These are phyloP conservation scores for Apogon hyalosoma DNA, from an alignment of 2,797 vertebrate species.

Conservation along the genomic window DNA sequence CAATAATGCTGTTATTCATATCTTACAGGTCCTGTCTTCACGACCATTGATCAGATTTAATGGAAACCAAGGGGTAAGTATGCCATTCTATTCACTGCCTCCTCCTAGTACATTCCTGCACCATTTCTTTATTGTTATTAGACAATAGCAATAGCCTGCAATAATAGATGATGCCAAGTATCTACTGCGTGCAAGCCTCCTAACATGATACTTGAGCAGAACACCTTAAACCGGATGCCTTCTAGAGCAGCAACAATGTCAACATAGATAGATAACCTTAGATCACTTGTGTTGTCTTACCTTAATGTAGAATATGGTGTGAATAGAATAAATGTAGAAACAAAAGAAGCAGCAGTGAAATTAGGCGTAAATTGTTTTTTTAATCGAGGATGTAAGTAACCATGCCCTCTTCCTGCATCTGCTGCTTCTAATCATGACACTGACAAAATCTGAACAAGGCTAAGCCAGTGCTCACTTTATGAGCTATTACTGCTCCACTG, in stretches of 20 bases:
- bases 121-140: neutral
- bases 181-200: constrained; percentile 4
- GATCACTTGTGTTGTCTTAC: too few species aligned
- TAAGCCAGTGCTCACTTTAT: neutral
- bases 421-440: constrained; percentile 14
- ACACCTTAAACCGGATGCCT: neutral
- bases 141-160: too few species aligned
- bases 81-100: neutral
- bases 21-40: constrained; percentile 79
- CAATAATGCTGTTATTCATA: constrained; percentile 43
- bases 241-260: neutral
- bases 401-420: neutral
- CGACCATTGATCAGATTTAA: constrained; percentile 85
- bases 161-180: neutral
- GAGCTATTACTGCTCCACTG: constrained; percentile 5
- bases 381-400: neutral
- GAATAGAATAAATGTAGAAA: neutral
- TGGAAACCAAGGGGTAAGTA: constrained; percentile 89
- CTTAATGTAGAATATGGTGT: too few species aligned
- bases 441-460: constrained; percentile 1
- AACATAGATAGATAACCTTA: too few species aligned
- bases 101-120: neutral
- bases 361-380: neutral
- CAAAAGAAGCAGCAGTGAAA: neutral
- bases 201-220: constrained; percentile 8